Evolutionary conservation across 2,888 invertebrate species (phyloP).

Genomic region (Drosophila birchii): DNA sequence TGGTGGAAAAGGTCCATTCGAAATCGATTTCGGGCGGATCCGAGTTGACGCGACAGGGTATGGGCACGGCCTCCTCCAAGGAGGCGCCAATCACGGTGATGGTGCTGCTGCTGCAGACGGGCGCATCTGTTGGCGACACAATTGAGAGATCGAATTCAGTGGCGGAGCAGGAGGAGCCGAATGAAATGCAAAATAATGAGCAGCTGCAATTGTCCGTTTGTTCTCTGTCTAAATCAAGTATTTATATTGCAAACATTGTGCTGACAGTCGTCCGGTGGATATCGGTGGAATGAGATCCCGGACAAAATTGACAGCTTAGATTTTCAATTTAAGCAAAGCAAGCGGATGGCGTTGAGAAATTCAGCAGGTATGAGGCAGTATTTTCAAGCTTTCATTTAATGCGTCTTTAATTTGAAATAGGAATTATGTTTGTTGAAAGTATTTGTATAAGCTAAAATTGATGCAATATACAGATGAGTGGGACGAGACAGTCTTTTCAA

Average conservation of each 20-base stretch:
- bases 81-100: constrained; percentile 93
- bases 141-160: constrained; percentile 36
- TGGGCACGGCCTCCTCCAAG: constrained; percentile 91
- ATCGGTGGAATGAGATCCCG: constrained; percentile 3
- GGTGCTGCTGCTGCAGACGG: constrained; percentile 90
- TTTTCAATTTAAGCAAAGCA: constrained; percentile 71
- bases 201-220: constrained; percentile 67
- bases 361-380: constrained; percentile 38
- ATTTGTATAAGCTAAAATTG: not conserved
- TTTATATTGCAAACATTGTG: constrained; percentile 66
- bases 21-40: constrained; percentile 94
- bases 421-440: not conserved
- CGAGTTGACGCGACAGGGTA: constrained; percentile 94
- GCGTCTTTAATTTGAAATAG: not conserved
- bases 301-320: constrained; percentile 69
- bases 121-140: constrained; percentile 88
- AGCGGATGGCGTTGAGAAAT: constrained; percentile 58
- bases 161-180: constrained; percentile 12
- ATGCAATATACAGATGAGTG: no score
- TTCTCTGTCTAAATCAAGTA: constrained; percentile 54
- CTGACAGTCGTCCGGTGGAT: constrained; percentile 55
- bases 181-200: constrained; percentile 68
- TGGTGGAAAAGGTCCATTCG: constrained; percentile 96
- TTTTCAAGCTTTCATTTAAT: constrained; percentile 2
- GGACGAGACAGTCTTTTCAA: no score